Base-by-base conservation (phyloP, 2,888 invertebrate species). In the Apodemia hepburni region DNA sequence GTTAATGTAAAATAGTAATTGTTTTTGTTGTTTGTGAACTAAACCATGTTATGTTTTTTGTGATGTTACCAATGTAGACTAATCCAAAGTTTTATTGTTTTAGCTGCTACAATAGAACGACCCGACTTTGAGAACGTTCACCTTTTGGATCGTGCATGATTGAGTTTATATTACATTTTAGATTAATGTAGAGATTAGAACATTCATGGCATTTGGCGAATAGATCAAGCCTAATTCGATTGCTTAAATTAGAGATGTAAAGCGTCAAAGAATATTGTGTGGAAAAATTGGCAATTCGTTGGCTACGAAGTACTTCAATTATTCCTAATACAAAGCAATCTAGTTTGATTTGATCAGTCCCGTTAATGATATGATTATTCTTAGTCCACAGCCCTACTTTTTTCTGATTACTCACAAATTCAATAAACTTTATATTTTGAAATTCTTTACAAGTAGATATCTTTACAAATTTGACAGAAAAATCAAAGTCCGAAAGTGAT, bases 71-170 rank as follows among this genome's bases (percentile, higher is more conserved):
- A 18, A 33, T 18, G 18, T n/a, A 58, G 33, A 61, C 15, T 58
- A 61, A 47, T 58, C 18, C 33, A 18, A 69, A 73, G 71, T 78
- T 75, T 76, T 71, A 78, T 88, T 88, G 87, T 90, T 91, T 86
- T 94, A 95, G 95, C 93, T 95, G 95, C 93, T 95, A 95, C 95
- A 95, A 95, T 93, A 94, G 95, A 93, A 95, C 95, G 75, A 95
- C 95, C 79, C 94, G 95, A 82, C 94, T 95, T 87, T 95, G 94
- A 94, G 80, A 75, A 72, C 75, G 78, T 74, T 79, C 76, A 76
- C 76, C 80, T 78, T 80, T 78, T 76, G 75, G 82, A 80, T 80
- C 84, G 83, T 81, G 88, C 88, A 88, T 88, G 88, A 68, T 62
- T 47, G 22, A 45, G 45, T 51, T 47, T 58, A 42, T 15, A 42